Evolutionary conservation across 2,113 vertebrate genomes (phyloP).

Genomic region (Ptilorrhoa leucosticta): DNA sequence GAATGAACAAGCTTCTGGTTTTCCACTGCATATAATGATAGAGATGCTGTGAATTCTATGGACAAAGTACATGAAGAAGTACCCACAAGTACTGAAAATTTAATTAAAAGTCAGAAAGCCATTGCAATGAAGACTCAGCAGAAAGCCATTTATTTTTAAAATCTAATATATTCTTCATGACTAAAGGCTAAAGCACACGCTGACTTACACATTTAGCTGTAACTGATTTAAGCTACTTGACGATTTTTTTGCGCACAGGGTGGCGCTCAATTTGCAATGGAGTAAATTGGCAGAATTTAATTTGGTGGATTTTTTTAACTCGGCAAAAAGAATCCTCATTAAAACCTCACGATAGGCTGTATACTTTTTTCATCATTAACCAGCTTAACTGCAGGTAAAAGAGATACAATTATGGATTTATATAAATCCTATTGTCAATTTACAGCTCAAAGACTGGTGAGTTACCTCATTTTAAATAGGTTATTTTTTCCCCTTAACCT

Average conservation of each 20-base stretch:
- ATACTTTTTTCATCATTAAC: constrained; percentile 93
- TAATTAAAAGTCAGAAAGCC: constrained; percentile 94
- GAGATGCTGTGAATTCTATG: constrained; percentile 69
- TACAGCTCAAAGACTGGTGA: constrained; percentile 87
- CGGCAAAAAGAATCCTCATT: constrained; percentile 95
- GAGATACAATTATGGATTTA: constrained; percentile 95
- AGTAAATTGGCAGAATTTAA: constrained; percentile 96
- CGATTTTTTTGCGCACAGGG: constrained; percentile 86
- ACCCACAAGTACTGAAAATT: constrained; percentile 83
- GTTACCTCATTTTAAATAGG: constrained; percentile 83
- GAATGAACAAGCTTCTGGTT: constrained; percentile 78
- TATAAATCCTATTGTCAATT: constrained; percentile 97
- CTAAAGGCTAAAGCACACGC: constrained; percentile 85
- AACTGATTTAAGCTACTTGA: constrained; percentile 87
- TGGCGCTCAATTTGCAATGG: constrained; percentile 88
- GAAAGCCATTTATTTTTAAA: constrained; percentile 94
- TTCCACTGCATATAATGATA: constrained; percentile 69
- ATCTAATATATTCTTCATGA: constrained; percentile 91
- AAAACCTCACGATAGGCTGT: constrained; percentile 85
- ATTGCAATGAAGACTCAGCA: constrained; percentile 82
- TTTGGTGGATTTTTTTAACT: constrained; percentile 95
- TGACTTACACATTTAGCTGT: constrained; percentile 92
- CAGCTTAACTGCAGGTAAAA: constrained; percentile 90
- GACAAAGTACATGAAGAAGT: constrained; percentile 74
- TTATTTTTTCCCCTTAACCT: constrained; percentile 82